Evolutionary conservation across 2,797 vertebrate genomes (phyloP).

Genomic region (Phoebastria nigripes): DNA sequence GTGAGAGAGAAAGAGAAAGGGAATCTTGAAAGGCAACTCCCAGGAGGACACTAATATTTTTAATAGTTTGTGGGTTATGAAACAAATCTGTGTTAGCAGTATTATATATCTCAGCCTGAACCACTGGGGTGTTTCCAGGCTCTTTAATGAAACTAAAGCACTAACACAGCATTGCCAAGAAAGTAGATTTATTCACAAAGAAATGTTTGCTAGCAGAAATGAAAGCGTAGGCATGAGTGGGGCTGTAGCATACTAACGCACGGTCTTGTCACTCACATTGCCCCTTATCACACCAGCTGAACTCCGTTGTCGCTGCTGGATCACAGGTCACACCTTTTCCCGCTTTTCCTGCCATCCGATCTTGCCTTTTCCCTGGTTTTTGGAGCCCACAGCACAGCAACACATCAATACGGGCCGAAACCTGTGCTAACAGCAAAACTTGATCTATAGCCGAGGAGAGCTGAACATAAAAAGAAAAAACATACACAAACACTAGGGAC

Average conservation of each 20-base stretch:
- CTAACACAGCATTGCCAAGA: constrained; percentile 69
- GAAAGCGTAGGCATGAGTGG: constrained; percentile 12
- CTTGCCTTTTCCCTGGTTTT: background rate
- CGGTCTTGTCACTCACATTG: background rate
- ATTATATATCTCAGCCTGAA: constrained; percentile 76
- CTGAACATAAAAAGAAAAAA: constrained; percentile 45
- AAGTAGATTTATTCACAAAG: constrained; percentile 72
- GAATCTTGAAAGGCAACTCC: constrained; percentile 77
- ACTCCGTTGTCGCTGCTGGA: background rate
- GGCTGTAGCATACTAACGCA: constrained; percentile 10
- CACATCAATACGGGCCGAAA: background rate
- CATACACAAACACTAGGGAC: constrained; percentile 53
- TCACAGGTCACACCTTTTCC: background rate
- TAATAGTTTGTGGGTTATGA: constrained; percentile 81
- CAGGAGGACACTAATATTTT: constrained; percentile 78
- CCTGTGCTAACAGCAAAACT: constrained; percentile 3
- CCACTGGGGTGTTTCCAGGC: constrained; percentile 75
- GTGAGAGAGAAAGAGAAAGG: constrained; percentile 72
- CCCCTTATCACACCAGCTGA: background rate
- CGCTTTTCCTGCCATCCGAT: background rate
- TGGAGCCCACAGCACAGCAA: background rate
- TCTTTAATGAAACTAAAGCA: constrained; percentile 79
- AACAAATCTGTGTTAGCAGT: constrained; percentile 80
- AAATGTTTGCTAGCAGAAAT: constrained; percentile 72
- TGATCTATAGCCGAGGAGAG: constrained; percentile 20